phyloP scores from a whole-genome alignment of 1,140 invertebrate genomes.

The Cataglyphis hispanica region DNA sequence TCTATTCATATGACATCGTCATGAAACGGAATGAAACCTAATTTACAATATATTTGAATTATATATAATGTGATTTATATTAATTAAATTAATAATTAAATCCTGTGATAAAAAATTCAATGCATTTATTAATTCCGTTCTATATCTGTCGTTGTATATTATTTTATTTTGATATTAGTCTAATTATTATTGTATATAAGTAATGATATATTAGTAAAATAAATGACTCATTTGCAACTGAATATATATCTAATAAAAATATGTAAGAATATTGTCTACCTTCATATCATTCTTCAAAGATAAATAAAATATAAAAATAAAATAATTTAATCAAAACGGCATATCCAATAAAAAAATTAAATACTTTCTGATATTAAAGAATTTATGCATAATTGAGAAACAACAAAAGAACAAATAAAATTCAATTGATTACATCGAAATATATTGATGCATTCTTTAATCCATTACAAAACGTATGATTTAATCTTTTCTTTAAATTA shows the following conservation, averaged over 20 bases:
- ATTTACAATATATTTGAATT: constrained; percentile 52
- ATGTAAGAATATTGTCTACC: background rate
- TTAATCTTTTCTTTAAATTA: constrained; percentile 41
- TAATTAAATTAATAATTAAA: constrained; percentile 57
- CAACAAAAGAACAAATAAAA: no score
- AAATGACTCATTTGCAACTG: background rate
- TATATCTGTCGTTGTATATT: constrained; percentile 4
- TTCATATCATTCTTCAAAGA: background rate
- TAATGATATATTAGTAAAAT: no score
- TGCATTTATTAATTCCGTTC: constrained; percentile 37
- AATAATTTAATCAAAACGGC: background rate
- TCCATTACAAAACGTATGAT: background rate
- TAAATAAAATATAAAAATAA: background rate
- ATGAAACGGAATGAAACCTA: constrained; percentile 45
- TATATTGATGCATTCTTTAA: background rate
- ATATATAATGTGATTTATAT: constrained; percentile 50
- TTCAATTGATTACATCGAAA: background rate
- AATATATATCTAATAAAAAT: background rate
- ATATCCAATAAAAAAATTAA: background rate
- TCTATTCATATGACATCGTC: constrained; percentile 15
- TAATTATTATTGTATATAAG: background rate
- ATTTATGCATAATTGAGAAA: background rate
- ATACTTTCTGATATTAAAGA: background rate
- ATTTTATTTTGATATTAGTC: constrained; percentile 31
- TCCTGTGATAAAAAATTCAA: constrained; percentile 19